These are phyloP conservation scores for Montipora cactus DNA, from an alignment of 64 coral and sea anemone genomes.

Conservation along the genomic window DNA sequence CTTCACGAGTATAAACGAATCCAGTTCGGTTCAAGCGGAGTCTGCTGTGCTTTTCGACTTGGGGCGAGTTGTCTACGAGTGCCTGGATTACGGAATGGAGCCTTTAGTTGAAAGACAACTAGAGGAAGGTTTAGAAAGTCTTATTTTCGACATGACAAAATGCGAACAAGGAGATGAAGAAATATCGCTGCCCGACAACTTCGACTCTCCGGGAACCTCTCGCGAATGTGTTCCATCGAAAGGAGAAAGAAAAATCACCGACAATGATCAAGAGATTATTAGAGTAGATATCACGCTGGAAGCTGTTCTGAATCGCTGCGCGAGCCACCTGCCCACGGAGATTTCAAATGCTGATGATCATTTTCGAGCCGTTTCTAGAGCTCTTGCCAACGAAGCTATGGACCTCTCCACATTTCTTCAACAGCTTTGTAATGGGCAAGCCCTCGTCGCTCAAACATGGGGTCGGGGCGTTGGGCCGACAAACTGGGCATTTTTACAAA, in stretches of 20 bases:
- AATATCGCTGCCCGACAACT: slow-evolving; percentile 70
- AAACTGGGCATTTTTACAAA: slow-evolving; percentile 91
- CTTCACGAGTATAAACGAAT: slow-evolving; percentile 67
- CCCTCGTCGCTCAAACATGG: slow-evolving; percentile 81
- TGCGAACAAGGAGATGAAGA: slow-evolving; percentile 84
- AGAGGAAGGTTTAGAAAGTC: slow-evolving; percentile 69
- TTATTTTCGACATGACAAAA: slow-evolving; percentile 91
- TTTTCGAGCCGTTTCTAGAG: slow-evolving; percentile 86
- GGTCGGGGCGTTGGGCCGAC: slow-evolving; percentile 83
- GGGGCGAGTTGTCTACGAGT: slow-evolving; percentile 86
- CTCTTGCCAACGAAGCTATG: slow-evolving; percentile 75
- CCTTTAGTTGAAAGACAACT: slow-evolving; percentile 86
- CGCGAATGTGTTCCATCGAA: slow-evolving; percentile 48
- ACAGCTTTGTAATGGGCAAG: slow-evolving; percentile 87
- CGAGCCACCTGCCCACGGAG: slow-evolving; percentile 73
- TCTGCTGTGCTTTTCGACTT: slow-evolving; percentile 80
- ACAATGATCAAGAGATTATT: slow-evolving; percentile 46
- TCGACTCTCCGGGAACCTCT: background rate
- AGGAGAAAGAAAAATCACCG: slow-evolving; percentile 43
- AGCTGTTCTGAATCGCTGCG: slow-evolving; percentile 83
- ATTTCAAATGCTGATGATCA: slow-evolving; percentile 65
- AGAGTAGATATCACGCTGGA: slow-evolving; percentile 64
- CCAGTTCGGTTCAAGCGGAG: slow-evolving; percentile 56
- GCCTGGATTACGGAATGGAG: slow-evolving; percentile 91
- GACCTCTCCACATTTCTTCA: slow-evolving; percentile 83